Base-by-base conservation (phyloP, 2,797 vertebrate species). In the Luscinia megarhynchos region DNA sequence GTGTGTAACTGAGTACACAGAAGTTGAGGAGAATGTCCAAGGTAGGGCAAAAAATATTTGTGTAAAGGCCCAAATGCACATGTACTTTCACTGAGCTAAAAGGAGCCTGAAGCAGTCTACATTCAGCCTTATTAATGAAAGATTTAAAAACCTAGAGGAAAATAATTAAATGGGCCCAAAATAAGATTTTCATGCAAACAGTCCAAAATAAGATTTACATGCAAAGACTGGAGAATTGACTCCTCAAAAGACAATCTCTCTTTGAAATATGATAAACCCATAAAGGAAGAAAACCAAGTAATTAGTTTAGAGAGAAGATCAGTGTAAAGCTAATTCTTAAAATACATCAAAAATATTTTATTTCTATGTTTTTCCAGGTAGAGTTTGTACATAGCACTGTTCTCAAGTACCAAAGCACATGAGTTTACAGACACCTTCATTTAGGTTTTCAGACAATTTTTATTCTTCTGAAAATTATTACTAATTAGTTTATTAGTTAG, bases 1-100 rank as follows among this genome's bases (percentile, higher is more conserved):
- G 24, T 0, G 0, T 4, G 27, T 4, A 22, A 46, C 2, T 54
- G 69, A 76, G 40, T 34, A 63, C 12, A 34, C 0, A 18, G 19
- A 63, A 54, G 17, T 0, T 63, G 66, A 17, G 11, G 30, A 23
- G 27, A 36, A 29, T 23, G 21, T 12, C 45, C 4, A 22, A 34
- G 11, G 12, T 1, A 53, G 19, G 32, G 48, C 19, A 16, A 89
- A 69, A 63, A 32, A 9, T 12, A 40, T 8, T 45, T 50, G 9
- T 74, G 23, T 34, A 13, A 92, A 80, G 20, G 36, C 12, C 53
- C 30, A 80, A 85, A 48, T 2, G 26, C 36, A 85, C 72, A 77
- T 14, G 5, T 18, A 36, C 4, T 61, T 75, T 7, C 34, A 38
- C 6, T n/a, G 38, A 67, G 9, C 30, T 63, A 24, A 57, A 75